A percentile compares a stretch with the other conserved stretches of the same genome.
Evolutionary conservation across 1,140 invertebrate species (phyloP).

Genomic region (Gonioctena quinquepunctata): DNA sequence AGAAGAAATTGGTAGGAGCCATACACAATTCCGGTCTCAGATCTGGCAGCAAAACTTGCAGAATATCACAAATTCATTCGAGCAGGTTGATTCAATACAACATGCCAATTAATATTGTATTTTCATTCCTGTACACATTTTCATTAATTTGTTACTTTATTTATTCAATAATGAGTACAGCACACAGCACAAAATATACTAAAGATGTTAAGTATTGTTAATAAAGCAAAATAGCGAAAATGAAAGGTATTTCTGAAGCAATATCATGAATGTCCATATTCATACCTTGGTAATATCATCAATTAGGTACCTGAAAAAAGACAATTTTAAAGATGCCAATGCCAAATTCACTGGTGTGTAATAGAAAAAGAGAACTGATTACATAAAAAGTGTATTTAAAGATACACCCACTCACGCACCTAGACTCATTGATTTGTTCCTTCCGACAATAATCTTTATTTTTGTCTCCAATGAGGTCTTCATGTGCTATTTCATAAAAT

Average conservation of each 20-base stretch:
- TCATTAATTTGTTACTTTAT: too few species aligned
- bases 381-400: background rate
- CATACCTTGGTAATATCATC: background rate
- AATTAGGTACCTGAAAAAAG: constrained; percentile 7
- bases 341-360: too few species aligned
- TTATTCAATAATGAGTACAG: background rate
- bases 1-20: too few species aligned
- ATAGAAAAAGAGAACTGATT: too few species aligned
- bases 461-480: constrained; percentile 32
- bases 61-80: too few species aligned
- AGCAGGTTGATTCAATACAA: too few species aligned
- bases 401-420: background rate
- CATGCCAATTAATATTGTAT: too few species aligned
- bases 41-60: too few species aligned
- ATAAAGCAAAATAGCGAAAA: background rate
- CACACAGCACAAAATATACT: background rate
- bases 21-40: too few species aligned
- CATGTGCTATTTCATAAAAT: constrained; percentile 38
- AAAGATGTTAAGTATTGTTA: background rate
- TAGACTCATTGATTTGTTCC: background rate
- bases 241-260: background rate
- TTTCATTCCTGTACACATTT: too few species aligned
- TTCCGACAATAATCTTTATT: background rate
- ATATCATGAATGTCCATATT: background rate
- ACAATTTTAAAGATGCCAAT: too few species aligned